phyloP scores from a whole-genome alignment of 2,113 vertebrate species.

The Lutjanus erythropterus region DNA sequence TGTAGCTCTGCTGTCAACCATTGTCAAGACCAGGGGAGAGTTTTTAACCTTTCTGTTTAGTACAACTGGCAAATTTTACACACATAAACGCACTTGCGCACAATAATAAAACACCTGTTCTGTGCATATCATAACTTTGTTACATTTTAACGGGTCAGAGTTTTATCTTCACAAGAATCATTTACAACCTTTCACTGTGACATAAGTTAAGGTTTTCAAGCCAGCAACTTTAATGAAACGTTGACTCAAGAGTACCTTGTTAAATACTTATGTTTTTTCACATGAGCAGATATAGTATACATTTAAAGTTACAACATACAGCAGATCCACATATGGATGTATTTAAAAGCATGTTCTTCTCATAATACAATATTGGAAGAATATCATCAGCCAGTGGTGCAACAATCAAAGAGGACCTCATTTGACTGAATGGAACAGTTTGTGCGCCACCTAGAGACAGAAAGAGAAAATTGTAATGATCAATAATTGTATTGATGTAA shows the following conservation, averaged over 20 bases:
- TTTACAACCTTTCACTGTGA: background rate
- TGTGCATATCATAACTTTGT: too few relatives aligned
- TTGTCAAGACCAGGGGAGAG: too few relatives aligned
- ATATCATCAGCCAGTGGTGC: constrained; percentile 35
- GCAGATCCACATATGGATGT: constrained; percentile 58
- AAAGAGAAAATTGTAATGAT: constrained; percentile 1
- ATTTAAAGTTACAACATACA: constrained; percentile 64
- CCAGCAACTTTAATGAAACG: constrained; percentile 65
- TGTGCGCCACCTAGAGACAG: constrained; percentile 82
- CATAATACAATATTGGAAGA: constrained; percentile 37
- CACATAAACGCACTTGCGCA: background rate
- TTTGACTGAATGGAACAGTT: constrained; percentile 86
- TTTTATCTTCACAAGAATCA: background rate
- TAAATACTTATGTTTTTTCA: constrained; percentile 63
- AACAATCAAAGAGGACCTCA: constrained; percentile 58
- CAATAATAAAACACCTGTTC: too few relatives aligned
- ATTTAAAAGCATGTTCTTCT: constrained; percentile 51
- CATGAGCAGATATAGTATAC: constrained; percentile 54
- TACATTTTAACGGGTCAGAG: too few relatives aligned
- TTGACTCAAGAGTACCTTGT: constrained; percentile 19
- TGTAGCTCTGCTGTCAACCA: too few relatives aligned
- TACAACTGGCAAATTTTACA: background rate
- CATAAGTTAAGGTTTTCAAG: constrained; percentile 27
- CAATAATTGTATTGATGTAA: background rate
- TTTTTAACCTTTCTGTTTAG: background rate